A percentile compares a stretch with the other conserved stretches of the same genome.
phyloP scores from a whole-genome alignment of 2,113 vertebrate species.

The Mormyrus lacerda region DNA sequence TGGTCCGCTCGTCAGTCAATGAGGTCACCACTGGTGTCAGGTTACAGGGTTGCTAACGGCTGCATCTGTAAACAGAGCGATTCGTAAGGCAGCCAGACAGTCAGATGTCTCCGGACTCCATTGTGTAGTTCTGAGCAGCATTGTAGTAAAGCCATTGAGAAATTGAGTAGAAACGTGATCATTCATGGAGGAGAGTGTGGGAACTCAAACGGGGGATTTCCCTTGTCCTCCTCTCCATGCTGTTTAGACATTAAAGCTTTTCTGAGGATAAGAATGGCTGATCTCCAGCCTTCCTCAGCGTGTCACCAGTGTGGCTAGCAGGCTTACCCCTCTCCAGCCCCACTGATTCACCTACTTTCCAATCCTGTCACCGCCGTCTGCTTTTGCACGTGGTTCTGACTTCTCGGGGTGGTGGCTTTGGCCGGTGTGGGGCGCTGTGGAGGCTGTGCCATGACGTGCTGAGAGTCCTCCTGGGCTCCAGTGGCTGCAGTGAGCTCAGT shows the following conservation, averaged over 20 bases:
- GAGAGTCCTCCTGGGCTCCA: neutral
- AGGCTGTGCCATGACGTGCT: neutral
- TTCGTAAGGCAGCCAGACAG: conserved; percentile 28
- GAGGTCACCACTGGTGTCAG: conserved; percentile 31
- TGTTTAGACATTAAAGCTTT: neutral
- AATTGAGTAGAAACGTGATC: neutral
- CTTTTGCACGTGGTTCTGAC: neutral
- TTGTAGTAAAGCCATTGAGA: neutral
- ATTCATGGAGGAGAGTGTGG: neutral
- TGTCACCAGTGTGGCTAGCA: neutral
- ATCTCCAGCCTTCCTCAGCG: neutral
- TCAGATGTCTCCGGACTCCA: neutral
- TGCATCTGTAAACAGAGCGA: conserved; percentile 40
- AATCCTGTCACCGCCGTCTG: neutral
- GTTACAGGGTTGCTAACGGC: conserved; percentile 54
- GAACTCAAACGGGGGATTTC: neutral
- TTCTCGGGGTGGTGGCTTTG: neutral
- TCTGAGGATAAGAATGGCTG: neutral
- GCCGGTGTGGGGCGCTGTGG: neutral
- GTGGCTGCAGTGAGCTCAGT: neutral
- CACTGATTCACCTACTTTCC: neutral
- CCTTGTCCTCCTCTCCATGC: neutral
- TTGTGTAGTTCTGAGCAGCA: neutral
- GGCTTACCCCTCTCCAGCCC: neutral
- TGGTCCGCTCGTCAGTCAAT: conserved; percentile 38